These are phyloP conservation scores for Spea multiplicata DNA, from an alignment of 2,113 vertebrate genomes.

Conservation along the genomic window DNA sequence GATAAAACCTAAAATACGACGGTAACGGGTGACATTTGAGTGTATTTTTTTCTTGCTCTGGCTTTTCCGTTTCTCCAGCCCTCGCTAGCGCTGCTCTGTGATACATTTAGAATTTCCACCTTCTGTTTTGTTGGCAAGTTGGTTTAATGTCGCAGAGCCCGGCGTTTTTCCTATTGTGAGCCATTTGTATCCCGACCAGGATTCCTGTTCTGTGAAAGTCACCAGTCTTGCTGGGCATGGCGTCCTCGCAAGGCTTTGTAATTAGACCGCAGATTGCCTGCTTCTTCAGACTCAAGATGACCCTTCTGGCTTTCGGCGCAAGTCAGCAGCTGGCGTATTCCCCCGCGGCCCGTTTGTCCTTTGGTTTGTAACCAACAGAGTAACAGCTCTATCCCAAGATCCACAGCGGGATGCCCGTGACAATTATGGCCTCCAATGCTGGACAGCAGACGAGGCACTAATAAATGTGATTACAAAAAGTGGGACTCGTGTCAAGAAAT, in stretches of 20 bases:
- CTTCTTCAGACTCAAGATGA: conserved; percentile 47
- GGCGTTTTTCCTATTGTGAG: background rate
- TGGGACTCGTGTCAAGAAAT: conserved; percentile 44
- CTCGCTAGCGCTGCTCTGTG: conserved; percentile 1
- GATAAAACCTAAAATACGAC: no score
- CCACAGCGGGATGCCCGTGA: conserved; percentile 36
- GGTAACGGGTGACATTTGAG: no score
- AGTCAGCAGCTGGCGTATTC: conserved; percentile 40
- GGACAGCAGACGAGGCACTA: conserved; percentile 47
- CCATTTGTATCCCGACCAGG: conserved; percentile 36
- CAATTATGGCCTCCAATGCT: conserved; percentile 35
- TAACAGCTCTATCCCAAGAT: conserved; percentile 46
- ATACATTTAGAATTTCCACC: conserved; percentile 24
- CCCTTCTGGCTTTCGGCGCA: conserved; percentile 43
- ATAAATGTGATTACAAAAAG: conserved; percentile 48
- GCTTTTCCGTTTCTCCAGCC: conserved; percentile 5
- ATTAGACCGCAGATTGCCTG: conserved; percentile 45
- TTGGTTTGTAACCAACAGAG: conserved; percentile 48
- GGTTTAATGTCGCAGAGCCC: conserved; percentile 13
- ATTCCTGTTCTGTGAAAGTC: conserved; percentile 37
- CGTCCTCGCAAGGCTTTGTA: conserved; percentile 17
- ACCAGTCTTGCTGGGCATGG: conserved; percentile 21
- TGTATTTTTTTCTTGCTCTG: background rate
- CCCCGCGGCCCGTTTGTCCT: conserved; percentile 44
- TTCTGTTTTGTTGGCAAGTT: conserved; percentile 40